phyloP scores from a whole-genome alignment of 2,888 invertebrate species.

The Phorcus lineatus region DNA sequence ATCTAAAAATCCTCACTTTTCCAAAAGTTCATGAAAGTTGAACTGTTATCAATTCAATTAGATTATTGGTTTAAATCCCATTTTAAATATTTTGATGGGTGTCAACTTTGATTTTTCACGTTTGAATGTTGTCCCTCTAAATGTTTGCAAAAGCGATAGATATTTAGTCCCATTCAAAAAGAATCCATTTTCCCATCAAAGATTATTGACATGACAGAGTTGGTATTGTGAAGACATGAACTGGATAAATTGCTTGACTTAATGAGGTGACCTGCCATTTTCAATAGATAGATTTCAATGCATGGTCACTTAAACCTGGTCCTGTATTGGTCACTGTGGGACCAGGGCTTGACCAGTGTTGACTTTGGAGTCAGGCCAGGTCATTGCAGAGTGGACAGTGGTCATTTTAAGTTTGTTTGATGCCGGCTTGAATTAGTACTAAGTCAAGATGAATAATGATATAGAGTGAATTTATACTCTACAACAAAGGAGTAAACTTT shows the following conservation, averaged over 20 bases:
- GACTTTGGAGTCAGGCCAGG: background rate
- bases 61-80: conserved; percentile 1
- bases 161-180: conserved; percentile 3
- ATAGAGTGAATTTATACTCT: too few species aligned
- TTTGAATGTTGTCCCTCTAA: background rate
- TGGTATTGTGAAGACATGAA: conserved; percentile 4
- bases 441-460: too few species aligned
- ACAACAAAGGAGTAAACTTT: too few species aligned
- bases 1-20: conserved; percentile 8
- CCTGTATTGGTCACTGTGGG: background rate
- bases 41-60: background rate
- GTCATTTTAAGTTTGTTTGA: background rate
- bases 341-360: background rate
- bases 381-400: background rate
- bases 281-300: background rate
- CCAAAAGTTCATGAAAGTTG: background rate
- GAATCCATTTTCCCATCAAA: conserved; percentile 10
- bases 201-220: background rate
- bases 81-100: conserved; percentile 5
- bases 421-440: background rate
- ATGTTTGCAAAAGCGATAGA: background rate
- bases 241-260: background rate
- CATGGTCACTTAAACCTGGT: background rate
- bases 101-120: background rate
- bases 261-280: background rate